Evolutionary conservation across 2,888 invertebrate genomes (phyloP).

Genomic region (Metallyticus violacea): DNA sequence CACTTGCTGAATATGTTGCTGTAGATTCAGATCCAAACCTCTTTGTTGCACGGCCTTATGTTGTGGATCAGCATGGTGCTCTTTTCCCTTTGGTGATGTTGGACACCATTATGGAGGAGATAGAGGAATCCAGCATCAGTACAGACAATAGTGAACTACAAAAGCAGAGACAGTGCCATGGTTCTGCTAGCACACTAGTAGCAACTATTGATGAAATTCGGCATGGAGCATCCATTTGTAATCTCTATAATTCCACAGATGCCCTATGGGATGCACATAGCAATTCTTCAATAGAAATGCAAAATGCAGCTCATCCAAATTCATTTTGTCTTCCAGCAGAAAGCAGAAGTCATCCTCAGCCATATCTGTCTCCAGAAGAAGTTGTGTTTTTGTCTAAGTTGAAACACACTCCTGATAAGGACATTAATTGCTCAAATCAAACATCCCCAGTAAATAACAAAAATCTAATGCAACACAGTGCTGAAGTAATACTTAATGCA

Average conservation of each 20-base stretch:
- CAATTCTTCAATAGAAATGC: not conserved
- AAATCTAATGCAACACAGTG: not conserved
- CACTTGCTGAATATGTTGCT: constrained; percentile 42
- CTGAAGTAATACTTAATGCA: not conserved
- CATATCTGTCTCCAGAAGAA: constrained; percentile 52
- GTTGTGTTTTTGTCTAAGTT: constrained; percentile 47
- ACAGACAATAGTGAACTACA: constrained; percentile 41
- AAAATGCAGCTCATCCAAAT: not conserved
- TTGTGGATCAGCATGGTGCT: constrained; percentile 54
- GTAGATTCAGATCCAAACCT: constrained; percentile 40
- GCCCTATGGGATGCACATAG: constrained; percentile 18
- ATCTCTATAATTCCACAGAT: constrained; percentile 43
- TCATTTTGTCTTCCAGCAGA: not conserved
- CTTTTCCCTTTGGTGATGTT: constrained; percentile 50
- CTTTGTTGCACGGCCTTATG: constrained; percentile 56
- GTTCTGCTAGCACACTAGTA: constrained; percentile 57
- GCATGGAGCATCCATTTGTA: constrained; percentile 55
- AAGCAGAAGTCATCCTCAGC: constrained; percentile 41
- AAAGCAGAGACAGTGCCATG: constrained; percentile 47
- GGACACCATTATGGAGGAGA: constrained; percentile 57
- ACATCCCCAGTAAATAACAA: not conserved
- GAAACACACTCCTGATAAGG: constrained; percentile 41
- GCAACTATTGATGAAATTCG: constrained; percentile 64
- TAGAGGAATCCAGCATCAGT: constrained; percentile 48
- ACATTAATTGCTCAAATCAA: not conserved